Evolutionary conservation across 1,140 invertebrate species (phyloP), one percentile per base, ranked within the genome.

Genomic region (Dendroctonus ponderosae): DNA sequence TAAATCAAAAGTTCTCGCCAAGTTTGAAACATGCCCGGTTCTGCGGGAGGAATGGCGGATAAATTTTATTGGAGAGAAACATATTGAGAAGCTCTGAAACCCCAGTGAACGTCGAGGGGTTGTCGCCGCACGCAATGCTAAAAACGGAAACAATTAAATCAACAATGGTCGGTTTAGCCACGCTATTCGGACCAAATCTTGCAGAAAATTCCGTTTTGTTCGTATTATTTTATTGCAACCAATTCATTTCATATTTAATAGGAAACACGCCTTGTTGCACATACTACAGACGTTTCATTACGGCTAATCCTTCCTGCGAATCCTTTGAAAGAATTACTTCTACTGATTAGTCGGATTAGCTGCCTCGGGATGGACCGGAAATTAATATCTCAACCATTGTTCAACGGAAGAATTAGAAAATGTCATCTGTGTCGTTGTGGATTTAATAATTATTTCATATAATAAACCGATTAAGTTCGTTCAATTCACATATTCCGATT

Each of bases 61-160:
- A 26, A 1, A 26, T 26, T 26, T 26, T 26, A 26, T 26, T 26
- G 26, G 37, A n/a, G 26, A 50, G 43, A 56, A 66, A 71, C 69
- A 70, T 66, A 67, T 72, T 71, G 70, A 67, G 72, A 71, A 70
- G 58, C 72, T 52, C 57, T 60, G 65, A 61, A 59, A 8, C 7
- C 41, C 7, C 11, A 52, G 11, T 11, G 50, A 52, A 52, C 15
- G 15, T 56, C 26, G 46, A 50, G 58, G 58, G 58, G 58, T 37
- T 61, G 58, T 50, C 38, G 65, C 66, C 58, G 66, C 66, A 68
- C 71, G 71, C 71, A 67, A 75, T 75, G 71, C 72, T 74, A 74
- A 76, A 78, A 76, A 76, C 77, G 77, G 77, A 78, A 78, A 78
- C 77, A 78, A 78, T 78, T 78, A 78, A 77, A 78, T 77, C 74